phyloP scores from a whole-genome alignment of 2,113 vertebrate genomes.

The Cromileptes altivelis region DNA sequence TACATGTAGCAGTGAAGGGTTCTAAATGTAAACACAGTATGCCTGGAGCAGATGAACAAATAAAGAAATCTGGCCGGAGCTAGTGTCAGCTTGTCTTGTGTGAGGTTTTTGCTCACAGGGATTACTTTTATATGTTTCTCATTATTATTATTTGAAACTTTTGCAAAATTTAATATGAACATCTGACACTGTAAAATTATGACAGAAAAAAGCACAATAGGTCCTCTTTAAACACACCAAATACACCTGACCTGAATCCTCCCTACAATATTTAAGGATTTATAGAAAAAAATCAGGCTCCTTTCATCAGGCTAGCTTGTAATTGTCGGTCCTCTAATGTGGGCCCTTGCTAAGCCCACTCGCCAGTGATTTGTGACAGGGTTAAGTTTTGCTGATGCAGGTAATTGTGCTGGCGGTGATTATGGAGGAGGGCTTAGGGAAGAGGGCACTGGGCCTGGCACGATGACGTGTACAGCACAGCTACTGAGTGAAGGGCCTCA shows the following conservation, averaged over 20 bases:
- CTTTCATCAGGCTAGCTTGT: neutral
- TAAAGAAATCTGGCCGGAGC: too few species aligned
- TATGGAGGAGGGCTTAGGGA: constrained; percentile 51
- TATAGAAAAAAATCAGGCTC: neutral
- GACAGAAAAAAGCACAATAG: too few species aligned
- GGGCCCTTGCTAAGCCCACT: constrained; percentile 50
- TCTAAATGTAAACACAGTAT: too few species aligned
- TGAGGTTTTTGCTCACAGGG: too few species aligned
- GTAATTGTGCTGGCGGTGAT: constrained; percentile 65
- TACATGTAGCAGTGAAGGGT: too few species aligned
- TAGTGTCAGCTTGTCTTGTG: too few species aligned
- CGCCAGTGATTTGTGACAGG: constrained; percentile 52
- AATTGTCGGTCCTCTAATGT: constrained; percentile 24
- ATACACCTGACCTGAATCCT: neutral
- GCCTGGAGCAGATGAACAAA: too few species aligned
- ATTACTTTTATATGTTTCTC: too few species aligned
- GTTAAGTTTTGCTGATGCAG: constrained; percentile 58
- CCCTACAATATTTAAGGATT: neutral
- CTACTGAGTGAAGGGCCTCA: constrained; percentile 58
- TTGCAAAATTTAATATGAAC: too few species aligned
- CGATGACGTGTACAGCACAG: constrained; percentile 23
- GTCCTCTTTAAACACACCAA: neutral
- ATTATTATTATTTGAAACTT: too few species aligned
- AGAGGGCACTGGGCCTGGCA: constrained; percentile 24
- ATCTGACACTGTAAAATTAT: too few species aligned